Evolutionary conservation across 1,140 invertebrate species (phyloP), one percentile per base, ranked within the genome.

Genomic region (Belonocnema kinseyi): DNA sequence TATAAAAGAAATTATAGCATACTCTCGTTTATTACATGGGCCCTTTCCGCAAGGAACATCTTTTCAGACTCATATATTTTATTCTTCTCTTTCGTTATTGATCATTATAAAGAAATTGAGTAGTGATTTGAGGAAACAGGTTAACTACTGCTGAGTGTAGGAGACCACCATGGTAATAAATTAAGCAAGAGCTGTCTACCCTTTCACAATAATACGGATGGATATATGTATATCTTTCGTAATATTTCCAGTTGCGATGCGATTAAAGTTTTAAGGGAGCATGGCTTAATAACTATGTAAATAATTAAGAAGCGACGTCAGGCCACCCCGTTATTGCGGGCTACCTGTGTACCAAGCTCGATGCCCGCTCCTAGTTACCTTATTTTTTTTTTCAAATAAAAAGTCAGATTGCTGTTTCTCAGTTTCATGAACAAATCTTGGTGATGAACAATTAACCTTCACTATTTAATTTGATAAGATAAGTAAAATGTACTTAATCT

Each of bases 271-370:
- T 19, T 77, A 77, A 83, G 83, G 80, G 75, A 83, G 77, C 76
- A 82, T 80, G 81, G 78, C 72, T 80, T 86, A 66, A 66, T 66
- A 86, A 89, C 76, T 83, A 75, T 88, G 71, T 85, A 79, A 87
- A 85, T 89, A 89, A 91, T 84, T 86, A 83, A 87, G 82, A 87
- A 81, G 79, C 83, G 88, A 90, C 89, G 89, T 90, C 90, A 90
- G 90, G 90, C 90, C 85, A 89, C 90, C 88, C 87, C 89, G 90
- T 90, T 90, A 91, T 86, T 90, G 90, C 90, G 88, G 88, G 87
- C 90, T 89, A 91, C 90, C 89, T 86, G 86, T 82, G 81, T 83
- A 88, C 85, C 85, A 76, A 85, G 88, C 88, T 83, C 86, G 87
- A 78, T 83, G 79, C 86, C 86, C 82, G 88, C 88, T 88, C 85